phyloP scores from a whole-genome alignment of 1,140 invertebrate species.

The Charaxes varanes region DNA sequence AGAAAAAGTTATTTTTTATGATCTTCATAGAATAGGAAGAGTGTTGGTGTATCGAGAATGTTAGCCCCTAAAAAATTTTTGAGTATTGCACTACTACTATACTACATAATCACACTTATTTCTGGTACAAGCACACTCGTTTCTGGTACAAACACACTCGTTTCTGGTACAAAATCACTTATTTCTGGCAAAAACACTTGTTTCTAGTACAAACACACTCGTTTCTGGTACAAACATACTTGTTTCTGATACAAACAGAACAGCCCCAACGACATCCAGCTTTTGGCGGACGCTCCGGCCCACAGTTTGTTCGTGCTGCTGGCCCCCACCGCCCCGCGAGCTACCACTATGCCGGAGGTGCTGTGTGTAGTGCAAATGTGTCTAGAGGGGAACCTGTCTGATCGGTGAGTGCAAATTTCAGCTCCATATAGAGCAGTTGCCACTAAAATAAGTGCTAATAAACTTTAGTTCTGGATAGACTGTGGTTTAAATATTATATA shows the following conservation, averaged over 20 bases:
- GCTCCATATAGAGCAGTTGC: too few species aligned
- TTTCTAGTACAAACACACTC: conserved; percentile 2
- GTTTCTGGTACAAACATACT: not conserved
- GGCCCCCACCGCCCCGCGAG: conserved; percentile 85
- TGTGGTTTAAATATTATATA: too few species aligned
- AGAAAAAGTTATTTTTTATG: too few species aligned
- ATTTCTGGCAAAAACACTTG: too few species aligned
- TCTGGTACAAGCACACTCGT: not conserved
- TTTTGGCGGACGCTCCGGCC: conserved; percentile 98
- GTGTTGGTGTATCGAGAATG: too few species aligned
- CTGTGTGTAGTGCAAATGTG: conserved; percentile 95
- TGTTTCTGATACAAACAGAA: conserved; percentile 77
- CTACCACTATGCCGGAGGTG: conserved; percentile 89
- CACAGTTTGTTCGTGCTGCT: conserved; percentile 98
- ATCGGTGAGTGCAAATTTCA: conserved; percentile 71
- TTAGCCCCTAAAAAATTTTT: too few species aligned
- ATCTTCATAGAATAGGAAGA: too few species aligned
- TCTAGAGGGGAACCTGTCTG: conserved; percentile 95
- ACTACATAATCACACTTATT: too few species aligned
- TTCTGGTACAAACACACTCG: not conserved
- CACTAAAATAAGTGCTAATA: too few species aligned
- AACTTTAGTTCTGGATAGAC: too few species aligned
- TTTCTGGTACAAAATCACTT: not conserved
- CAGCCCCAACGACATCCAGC: conserved; percentile 98
- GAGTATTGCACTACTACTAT: too few species aligned